These are phyloP conservation scores for Eurystomus glaucurus DNA, from an alignment of 2,797 vertebrate genomes.

Conservation along the genomic window DNA sequence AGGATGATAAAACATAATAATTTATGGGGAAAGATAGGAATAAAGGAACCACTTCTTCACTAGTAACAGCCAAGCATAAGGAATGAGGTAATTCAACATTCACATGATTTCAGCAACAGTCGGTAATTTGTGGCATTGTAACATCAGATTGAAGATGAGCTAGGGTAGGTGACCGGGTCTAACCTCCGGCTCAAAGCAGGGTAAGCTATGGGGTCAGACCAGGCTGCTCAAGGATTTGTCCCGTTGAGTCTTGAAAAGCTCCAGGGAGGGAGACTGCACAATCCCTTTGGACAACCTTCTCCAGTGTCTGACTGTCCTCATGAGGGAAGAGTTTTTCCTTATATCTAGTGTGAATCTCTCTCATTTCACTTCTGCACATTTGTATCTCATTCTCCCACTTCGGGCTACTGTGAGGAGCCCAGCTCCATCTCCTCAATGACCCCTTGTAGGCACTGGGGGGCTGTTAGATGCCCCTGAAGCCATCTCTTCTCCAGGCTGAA, in stretches of 20 bases:
- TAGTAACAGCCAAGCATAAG: not conserved
- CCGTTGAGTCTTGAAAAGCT: not conserved
- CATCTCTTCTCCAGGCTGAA: not conserved
- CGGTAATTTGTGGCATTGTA: not conserved
- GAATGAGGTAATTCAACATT: not conserved
- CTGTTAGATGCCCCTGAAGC: not conserved
- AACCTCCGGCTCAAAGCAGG: not conserved
- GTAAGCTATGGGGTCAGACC: not conserved
- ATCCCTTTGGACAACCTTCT: not conserved
- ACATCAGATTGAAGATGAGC: not conserved
- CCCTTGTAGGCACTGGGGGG: fast-evolving
- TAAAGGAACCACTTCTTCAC: not conserved
- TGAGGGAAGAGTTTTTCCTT: not conserved
- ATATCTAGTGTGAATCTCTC: not conserved
- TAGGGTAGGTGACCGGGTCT: not conserved
- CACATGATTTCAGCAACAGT: not conserved
- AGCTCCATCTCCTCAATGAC: not conserved
- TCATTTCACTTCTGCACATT: fast-evolving
- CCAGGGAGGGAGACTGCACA: not conserved
- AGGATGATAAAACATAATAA: not conserved
- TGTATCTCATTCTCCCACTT: not conserved
- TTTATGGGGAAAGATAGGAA: not conserved
- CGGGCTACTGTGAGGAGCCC: not conserved
- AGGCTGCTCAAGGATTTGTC: not conserved
- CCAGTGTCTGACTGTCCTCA: not conserved